Evolutionary conservation across 64 coral and sea anemone genomes (phyloP).

Genomic region (Pocillopora verrucosa): DNA sequence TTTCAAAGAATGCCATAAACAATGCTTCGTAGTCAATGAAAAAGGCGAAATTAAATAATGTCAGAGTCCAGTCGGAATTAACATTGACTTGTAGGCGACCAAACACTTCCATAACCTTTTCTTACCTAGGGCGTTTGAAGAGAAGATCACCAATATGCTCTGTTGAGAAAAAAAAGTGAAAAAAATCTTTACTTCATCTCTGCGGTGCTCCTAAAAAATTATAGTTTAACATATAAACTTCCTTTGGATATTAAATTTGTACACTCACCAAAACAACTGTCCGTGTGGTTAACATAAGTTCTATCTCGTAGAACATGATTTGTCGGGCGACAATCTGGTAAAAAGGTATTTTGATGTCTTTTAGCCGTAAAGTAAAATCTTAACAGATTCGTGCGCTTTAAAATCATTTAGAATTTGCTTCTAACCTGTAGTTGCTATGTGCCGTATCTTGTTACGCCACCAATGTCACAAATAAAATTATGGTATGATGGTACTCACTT

Average conservation of each 20-base stretch:
- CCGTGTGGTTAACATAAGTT: background rate
- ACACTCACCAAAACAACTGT: conserved; percentile 13
- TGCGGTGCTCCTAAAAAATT: background rate
- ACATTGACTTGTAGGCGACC: background rate
- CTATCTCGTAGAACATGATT: background rate
- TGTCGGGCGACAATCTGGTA: too few relatives aligned
- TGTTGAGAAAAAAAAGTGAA: background rate
- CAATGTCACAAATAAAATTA: background rate
- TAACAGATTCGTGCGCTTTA: too few relatives aligned
- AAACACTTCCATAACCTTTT: background rate
- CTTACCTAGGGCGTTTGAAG: background rate
- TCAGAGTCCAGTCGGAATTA: background rate
- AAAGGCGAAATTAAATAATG: background rate
- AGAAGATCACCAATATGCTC: background rate
- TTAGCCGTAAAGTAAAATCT: too few relatives aligned
- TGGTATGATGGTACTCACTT: background rate
- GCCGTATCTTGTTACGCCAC: too few relatives aligned
- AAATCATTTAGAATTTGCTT: too few relatives aligned
- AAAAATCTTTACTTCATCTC: background rate
- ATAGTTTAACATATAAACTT: background rate
- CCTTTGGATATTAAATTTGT: too few relatives aligned
- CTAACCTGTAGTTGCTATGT: too few relatives aligned
- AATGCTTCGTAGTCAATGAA: too few relatives aligned
- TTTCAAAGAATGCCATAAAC: too few relatives aligned
- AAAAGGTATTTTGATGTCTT: too few relatives aligned